Percentiles rank a stretch among this genome's conserved stretches.
Conservation (phyloP, 2,113 vertebrate species). For the Hystrix cristata region DNA sequence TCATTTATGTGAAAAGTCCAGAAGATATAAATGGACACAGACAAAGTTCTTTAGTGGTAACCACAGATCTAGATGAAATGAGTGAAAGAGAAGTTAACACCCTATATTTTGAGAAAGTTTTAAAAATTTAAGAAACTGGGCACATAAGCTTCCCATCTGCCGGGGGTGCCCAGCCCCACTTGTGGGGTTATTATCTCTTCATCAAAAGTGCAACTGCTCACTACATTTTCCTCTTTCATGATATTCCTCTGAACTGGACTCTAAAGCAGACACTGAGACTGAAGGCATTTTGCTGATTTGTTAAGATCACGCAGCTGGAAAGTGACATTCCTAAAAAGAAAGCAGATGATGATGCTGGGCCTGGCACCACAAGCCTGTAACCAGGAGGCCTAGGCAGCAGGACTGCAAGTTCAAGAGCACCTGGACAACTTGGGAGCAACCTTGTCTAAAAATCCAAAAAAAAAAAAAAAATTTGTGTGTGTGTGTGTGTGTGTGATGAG, state of each 20-base stretch:
- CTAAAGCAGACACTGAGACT: constrained; percentile 82
- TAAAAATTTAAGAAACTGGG: constrained; percentile 6
- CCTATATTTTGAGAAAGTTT: not conserved
- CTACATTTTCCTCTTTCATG: constrained; percentile 96
- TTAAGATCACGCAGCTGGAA: not conserved
- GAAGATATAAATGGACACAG: not conserved
- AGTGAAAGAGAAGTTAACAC: not conserved
- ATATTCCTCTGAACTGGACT: constrained; percentile 92
- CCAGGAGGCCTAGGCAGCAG: not conserved
- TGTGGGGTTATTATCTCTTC: not conserved
- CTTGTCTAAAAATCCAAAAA: not conserved
- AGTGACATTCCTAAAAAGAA: not conserved
- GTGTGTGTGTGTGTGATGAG: not conserved
- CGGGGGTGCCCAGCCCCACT: not conserved
- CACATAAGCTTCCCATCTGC: not conserved
- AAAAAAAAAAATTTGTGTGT: not conserved
- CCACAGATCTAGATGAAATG: not conserved
- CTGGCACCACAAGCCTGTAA: not conserved
- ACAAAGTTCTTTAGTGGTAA: not conserved
- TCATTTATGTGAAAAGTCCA: not conserved
- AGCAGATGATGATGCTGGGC: not conserved
- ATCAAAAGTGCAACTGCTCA: constrained; percentile 87
- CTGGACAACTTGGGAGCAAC: not conserved
- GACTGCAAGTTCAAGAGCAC: not conserved
- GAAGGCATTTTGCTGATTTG: not conserved